Evolutionary conservation across 2,888 invertebrate genomes (phyloP).

Genomic region (Ornithoptera priamus): DNA sequence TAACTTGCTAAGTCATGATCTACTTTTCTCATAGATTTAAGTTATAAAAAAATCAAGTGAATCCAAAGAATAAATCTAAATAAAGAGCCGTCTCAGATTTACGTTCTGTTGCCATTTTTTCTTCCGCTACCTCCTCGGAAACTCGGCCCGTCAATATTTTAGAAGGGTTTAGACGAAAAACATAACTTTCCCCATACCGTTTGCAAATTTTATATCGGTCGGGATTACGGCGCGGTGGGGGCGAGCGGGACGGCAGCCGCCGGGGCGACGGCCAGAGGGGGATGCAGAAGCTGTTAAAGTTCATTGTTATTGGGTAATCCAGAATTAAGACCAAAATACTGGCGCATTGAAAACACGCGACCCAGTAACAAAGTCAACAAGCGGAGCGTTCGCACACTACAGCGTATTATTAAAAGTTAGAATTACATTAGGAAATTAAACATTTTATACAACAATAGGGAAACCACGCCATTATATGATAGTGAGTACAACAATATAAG

Average conservation of each 20-base stretch:
- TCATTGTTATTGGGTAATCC: constrained; percentile 39
- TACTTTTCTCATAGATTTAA: no score
- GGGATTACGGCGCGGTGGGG: constrained; percentile 26
- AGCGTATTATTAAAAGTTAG: no score
- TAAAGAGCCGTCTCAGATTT: neutral
- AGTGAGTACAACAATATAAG: no score
- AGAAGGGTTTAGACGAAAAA: constrained; percentile 34
- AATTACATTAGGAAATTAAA: no score
- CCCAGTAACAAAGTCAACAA: constrained; percentile 22
- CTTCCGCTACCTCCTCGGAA: neutral
- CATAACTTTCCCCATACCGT: constrained; percentile 15
- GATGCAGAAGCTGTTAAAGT: constrained; percentile 34
- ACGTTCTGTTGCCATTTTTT: neutral
- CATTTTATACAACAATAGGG: no score
- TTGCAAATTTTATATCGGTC: constrained; percentile 28
- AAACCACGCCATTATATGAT: no score
- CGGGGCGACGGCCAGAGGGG: constrained; percentile 5
- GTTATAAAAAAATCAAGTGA: no score
- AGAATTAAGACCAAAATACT: constrained; percentile 35
- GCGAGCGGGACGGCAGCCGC: constrained; percentile 16
- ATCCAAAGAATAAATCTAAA: no score
- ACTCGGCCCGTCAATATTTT: constrained; percentile 37
- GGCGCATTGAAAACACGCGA: constrained; percentile 29
- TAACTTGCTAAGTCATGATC: no score
- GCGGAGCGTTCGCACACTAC: constrained; percentile 9